Base-by-base conservation (phyloP, 2,797 vertebrate species). In the Chelon labrosus region DNA sequence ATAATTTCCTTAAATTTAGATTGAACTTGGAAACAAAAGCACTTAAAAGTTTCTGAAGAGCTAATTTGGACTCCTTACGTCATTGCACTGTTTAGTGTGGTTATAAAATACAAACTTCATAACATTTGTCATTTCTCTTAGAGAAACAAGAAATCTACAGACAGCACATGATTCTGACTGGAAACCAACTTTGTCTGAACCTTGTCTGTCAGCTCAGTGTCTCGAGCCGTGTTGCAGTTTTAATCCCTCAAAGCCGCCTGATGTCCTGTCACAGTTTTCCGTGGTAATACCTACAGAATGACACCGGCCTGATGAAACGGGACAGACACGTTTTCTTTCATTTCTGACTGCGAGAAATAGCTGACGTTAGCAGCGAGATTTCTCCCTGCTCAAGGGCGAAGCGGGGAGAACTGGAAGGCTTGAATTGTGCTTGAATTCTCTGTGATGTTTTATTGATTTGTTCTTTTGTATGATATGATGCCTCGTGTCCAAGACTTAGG, bases 361-460 rank as follows among this genome's bases (percentile, higher is more conserved):
- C 54, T 54, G 52, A 60, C 59, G 38, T 82, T 72, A 66, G 62
- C 42, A 0, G 10, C 54, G 49, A 63, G 12, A 27, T 73, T 75
- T 73, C 66, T 70, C 71, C 72, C 51, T 39, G 66, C 73, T 85
- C 64, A 70, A 75, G 75, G 73, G 55, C 57, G 62, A 41, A 51
- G 37, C 0, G 70, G 65, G 62, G 63, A 47, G 52, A 41, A 14
- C 5, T 49, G 46, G 49, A 72, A 75, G 51, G 5, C 49, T 70
- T 27, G 54, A 68, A 60, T 14, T 44, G 61, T 64, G 20, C 63
- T 50, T 17, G 9, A 60, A 69, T 50, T 69, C 39, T 59, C 70
- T 66, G 31, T 57, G 11, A 79, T 75, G 52, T 79, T 86, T 83
- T 71, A 85, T 57, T 71, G 27, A 80, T 74, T 13, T 14, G 12